Base-by-base conservation (phyloP, 2,797 vertebrate species). In the Alfaro cultratus region DNA sequence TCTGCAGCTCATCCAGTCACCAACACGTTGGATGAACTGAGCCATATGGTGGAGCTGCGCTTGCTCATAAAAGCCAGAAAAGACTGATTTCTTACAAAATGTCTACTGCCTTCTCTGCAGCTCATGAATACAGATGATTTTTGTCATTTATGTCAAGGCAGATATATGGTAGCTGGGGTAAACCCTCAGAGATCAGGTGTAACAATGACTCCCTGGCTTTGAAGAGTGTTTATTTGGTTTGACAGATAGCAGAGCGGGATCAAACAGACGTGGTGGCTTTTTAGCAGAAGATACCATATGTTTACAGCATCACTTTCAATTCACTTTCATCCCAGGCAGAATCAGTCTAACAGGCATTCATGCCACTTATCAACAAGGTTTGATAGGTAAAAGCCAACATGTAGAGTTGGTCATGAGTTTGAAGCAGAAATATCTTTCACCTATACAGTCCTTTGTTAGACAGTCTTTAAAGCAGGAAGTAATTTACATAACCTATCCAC, bases 161-260 rank as follows among this genome's bases (percentile, higher is more conserved):
- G 23, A 75, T n/a, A 43, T 75, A 46, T 71, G 26, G 29, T 46
- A 71, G 43, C 41, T 29, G 43, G 45, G 26, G 26, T 16, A 39
- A 75, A 57, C 53, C 51, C 51, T 39, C 36, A 51, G 51, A 75
- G 51, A 75, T 55, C 73, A 57, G 36, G n/a, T 71, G 51, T 29
- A 75, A 57, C 49, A 43, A 57, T 75, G 73, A 18, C 51, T 75
- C 15, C n/a, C 23, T 57, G 53, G 26, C 73, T 57, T 75, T 41
- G 53, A 39, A 47, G 51, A 57, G 73, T 71, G 68, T 71, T 71
- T 57, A 57, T 57, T 75, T 57, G n/a, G 23, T 75, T 75, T 55
- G 51, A 57, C 23, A 41, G 51, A 41, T 57, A 57, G n/a, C 26
- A 43, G 47, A 39, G 31, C 12, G 0, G 36, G 51, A 53, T 74